Percentiles rank a stretch among this genome's conserved stretches.
Evolutionary conservation across 2,113 vertebrate species (phyloP).

Genomic region (Indicator indicator): DNA sequence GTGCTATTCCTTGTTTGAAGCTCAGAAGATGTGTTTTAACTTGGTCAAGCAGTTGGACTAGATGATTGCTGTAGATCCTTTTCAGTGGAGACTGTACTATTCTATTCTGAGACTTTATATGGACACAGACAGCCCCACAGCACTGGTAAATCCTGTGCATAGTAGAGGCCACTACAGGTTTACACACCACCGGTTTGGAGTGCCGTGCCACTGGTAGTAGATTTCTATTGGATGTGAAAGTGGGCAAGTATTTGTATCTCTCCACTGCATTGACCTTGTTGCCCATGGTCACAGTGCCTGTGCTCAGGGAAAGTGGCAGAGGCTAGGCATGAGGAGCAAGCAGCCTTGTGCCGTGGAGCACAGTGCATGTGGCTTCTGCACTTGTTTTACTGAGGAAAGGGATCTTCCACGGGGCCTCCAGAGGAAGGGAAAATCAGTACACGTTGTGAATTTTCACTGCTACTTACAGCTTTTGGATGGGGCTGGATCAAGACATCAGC

Average conservation of each 20-base stretch:
- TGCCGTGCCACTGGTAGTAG: not conserved
- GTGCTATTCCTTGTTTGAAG: not conserved
- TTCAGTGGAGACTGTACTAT: not conserved
- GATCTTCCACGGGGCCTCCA: not conserved
- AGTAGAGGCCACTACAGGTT: not conserved
- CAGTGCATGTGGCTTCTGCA: accelerated
- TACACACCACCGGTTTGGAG: too few species aligned
- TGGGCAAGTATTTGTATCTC: not conserved
- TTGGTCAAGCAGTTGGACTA: not conserved
- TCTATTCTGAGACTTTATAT: not conserved
- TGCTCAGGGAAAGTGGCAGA: not conserved
- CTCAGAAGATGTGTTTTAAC: not conserved
- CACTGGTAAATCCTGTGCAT: accelerated
- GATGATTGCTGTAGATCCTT: not conserved
- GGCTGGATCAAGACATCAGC: not conserved
- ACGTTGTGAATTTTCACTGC: not conserved
- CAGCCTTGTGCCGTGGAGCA: accelerated
- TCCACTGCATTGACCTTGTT: not conserved
- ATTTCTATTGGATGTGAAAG: not conserved
- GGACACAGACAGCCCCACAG: not conserved
- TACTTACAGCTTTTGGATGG: not conserved
- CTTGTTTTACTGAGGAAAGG: not conserved
- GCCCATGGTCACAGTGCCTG: accelerated
- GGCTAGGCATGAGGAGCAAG: not conserved
- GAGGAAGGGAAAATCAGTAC: not conserved